phyloP scores from a whole-genome alignment of 2,888 invertebrate genomes.

The Brachylomia viminalis region DNA sequence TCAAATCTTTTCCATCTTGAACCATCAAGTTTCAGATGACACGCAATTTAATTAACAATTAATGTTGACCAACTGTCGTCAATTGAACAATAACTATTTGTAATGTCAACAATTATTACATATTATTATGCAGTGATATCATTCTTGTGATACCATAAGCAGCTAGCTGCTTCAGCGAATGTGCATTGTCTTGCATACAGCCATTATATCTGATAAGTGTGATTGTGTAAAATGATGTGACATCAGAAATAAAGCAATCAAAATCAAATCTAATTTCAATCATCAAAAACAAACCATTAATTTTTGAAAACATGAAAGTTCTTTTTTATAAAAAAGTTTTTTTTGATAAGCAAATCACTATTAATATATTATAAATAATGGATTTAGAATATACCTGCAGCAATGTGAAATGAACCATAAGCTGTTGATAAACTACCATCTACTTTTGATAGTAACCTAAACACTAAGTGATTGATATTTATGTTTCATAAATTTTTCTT shows the following conservation, averaged over 20 bases:
- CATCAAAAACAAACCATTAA: neutral
- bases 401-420: neutral
- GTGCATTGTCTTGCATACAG: slow-evolving; percentile 52
- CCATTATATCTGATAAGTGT: slow-evolving; percentile 32
- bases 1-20: neutral
- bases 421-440: neutral
- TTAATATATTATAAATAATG: neutral
- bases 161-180: slow-evolving; percentile 58
- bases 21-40: neutral
- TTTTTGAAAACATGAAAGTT: neutral
- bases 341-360: neutral
- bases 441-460: neutral
- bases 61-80: slow-evolving; percentile 14
- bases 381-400: neutral
- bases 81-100: slow-evolving; percentile 24
- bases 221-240: slow-evolving; percentile 23
- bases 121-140: slow-evolving; percentile 40
- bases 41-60: neutral
- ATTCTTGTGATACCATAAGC: slow-evolving; percentile 32
- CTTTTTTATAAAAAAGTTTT: neutral
- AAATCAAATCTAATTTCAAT: too few relatives aligned
- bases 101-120: slow-evolving; percentile 26
- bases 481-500: neutral
- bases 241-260: neutral
- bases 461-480: neutral